Evolutionary conservation across 1,140 invertebrate genomes (phyloP), one percentile per base, ranked within the genome.

Genomic region (Laupala kohalensis): DNA sequence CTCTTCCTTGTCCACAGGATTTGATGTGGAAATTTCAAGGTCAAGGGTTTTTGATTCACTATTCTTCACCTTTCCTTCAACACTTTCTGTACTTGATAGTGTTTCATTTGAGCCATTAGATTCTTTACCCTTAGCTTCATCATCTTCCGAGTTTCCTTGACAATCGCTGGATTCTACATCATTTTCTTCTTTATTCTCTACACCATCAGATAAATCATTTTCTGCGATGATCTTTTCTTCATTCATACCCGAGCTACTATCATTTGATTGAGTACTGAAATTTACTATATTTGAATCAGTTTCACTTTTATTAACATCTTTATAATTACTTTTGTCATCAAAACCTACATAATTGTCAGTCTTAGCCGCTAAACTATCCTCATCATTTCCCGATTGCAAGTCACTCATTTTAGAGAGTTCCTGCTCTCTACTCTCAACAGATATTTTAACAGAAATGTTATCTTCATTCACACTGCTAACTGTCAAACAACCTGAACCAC

Each of bases 291-390:
- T 26, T 66, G 65, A 24, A 66, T 19, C 70, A 63, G 15, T 69
- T 68, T 72, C 71, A 65, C 13, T 64, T 68, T 62, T 26, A 53
- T 25, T 25, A 29, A 6, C 74, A 71, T 73, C 74, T 24, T 73
- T 66, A 69, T 70, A 71, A 70, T 63, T 53, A 23, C 72, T 29
- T 64, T 74, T 71, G 70, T 75, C 74, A 67, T 73, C 24, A 15
- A 72, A 70, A 25, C 71, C 73, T 25, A 69, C 28, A 68, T 71
- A 67, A 62, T 75, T 70, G 62, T 72, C 68, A 27, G 53, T 64
- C 71, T 71, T 65, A 70, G 74, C 66, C 9, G 37, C 37, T 13
- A 53, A 13, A 19, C 37, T 13, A 9, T 0, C 19, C 1, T 53
- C 37, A 53, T 53, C 37, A 53, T 53, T 53, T 53, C 37, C 37